Evolutionary conservation across 1,140 invertebrate species (phyloP).

Genomic region (Apocrypta bakeri): DNA sequence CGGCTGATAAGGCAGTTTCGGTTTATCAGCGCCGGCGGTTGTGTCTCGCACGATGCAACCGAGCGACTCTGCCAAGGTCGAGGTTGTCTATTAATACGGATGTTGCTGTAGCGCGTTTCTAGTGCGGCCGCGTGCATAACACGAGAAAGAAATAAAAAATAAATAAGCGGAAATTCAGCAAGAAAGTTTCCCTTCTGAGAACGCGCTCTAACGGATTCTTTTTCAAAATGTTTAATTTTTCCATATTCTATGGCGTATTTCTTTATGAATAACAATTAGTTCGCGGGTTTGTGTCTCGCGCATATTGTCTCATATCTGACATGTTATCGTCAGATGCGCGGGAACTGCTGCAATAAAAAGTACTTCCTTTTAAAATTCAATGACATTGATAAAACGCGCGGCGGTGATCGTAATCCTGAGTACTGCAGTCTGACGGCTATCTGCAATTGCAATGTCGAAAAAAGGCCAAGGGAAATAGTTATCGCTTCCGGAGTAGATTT

Average conservation of each 20-base stretch:
- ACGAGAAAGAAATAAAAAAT: neutral
- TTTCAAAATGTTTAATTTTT: neutral
- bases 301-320: too few species aligned
- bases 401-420: neutral
- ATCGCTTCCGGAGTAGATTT: constrained; percentile 30
- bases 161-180: constrained; percentile 22
- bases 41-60: constrained; percentile 49
- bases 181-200: constrained; percentile 30
- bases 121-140: neutral
- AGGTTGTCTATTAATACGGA: constrained; percentile 30
- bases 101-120: too few species aligned
- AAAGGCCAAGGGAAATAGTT: neutral
- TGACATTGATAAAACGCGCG: constrained; percentile 11
- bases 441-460: neutral
- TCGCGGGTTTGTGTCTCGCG: too few species aligned
- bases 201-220: neutral
- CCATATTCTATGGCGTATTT: too few species aligned
- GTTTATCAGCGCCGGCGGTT: constrained; percentile 18
- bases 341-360: neutral
- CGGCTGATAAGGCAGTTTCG: constrained; percentile 32
- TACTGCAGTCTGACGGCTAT: neutral
- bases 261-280: too few species aligned
- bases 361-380: constrained; percentile 13
- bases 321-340: too few species aligned
- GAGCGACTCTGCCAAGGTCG: constrained; percentile 37